Conservation (phyloP, 1,140 invertebrate species). For the Leptinotarsa lineolata region DNA sequence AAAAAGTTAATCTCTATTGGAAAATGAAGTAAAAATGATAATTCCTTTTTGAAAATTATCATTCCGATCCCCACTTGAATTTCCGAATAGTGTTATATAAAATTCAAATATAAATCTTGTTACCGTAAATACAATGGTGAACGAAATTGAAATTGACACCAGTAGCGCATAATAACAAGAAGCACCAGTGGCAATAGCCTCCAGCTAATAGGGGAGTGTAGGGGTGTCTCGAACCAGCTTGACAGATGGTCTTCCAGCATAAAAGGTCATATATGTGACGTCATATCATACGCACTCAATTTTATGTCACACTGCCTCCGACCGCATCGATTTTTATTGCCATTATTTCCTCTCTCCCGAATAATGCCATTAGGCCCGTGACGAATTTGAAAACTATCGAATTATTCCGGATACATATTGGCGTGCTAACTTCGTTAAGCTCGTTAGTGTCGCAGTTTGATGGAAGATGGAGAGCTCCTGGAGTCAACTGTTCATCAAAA, state of each 20-base stretch:
- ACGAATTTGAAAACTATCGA: conserved; percentile 10
- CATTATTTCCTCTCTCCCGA: conserved; percentile 17
- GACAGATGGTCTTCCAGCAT: conserved; percentile 55
- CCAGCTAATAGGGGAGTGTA: conserved; percentile 27
- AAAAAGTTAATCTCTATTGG: too few relatives aligned
- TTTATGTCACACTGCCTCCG: conserved; percentile 42
- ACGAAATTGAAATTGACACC: conserved; percentile 44
- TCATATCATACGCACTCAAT: conserved; percentile 42
- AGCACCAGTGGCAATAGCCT: conserved; percentile 37
- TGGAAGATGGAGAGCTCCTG: neutral
- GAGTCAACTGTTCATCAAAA: too few relatives aligned
- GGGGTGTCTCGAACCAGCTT: conserved; percentile 48
- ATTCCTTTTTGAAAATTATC: too few relatives aligned
- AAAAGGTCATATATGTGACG: conserved; percentile 48
- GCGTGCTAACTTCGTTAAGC: neutral
- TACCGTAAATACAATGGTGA: conserved; percentile 4
- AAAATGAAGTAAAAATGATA: too few relatives aligned
- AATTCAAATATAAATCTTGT: conserved; percentile 2
- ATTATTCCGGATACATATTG: conserved; percentile 14
- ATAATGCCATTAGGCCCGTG: conserved; percentile 11
- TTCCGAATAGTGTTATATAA: neutral
- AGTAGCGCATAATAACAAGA: conserved; percentile 42
- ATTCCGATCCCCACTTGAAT: neutral
- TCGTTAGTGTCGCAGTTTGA: conserved; percentile 2
- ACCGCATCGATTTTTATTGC: conserved; percentile 46